Evolutionary conservation across 2,797 vertebrate species (phyloP), one percentile per base, ranked within the genome.

Genomic region (Antennarius maculatus): DNA sequence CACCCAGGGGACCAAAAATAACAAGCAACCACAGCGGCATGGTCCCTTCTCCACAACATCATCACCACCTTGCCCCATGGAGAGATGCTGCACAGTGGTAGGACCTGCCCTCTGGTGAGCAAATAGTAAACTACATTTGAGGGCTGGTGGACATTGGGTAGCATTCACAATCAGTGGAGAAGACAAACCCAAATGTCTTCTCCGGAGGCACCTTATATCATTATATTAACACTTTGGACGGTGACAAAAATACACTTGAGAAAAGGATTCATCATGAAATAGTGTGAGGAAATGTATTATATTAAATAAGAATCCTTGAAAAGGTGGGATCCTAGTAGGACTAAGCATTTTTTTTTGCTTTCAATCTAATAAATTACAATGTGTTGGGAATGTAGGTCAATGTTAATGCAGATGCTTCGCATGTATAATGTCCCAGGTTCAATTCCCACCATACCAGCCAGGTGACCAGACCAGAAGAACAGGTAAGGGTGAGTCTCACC

Each of bases 31-130:
- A 77, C 87, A 85, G 54, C 27, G 46, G 37, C 62, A 78, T 39
- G 54, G 77, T 69, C 71, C 47, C 67, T 65, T 70, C 62, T 56
- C 69, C 47, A 41, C 46, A 69, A 50, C 57, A 67, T 15, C 60
- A 66, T 46, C 57, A 49, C 23, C 17, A 42, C 6, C 34, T 23
- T 51, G 16, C 3, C 46, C 46, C 16, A 14, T 3, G 3, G 52
- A 71, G 39, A 39, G 12, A 2, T 47, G 46, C 28, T 23, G 63
- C 54, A 13, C 42, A 45, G 53, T 29, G 79, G 88, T 81, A 79
- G 80, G 85, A 86, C 50, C 66, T 86, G 88, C 93, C 92, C 88
- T 79, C 93, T 93, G 78, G 80, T 93, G 93, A 74, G 54, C 7
- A 42, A 66, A 66, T 2, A 11, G 0, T 1, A 37, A 54, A 88